A percentile compares a stretch with the other conserved stretches of the same genome.
phyloP scores from a whole-genome alignment of 2,113 vertebrate genomes.

The Herpetotheres cachinnans region DNA sequence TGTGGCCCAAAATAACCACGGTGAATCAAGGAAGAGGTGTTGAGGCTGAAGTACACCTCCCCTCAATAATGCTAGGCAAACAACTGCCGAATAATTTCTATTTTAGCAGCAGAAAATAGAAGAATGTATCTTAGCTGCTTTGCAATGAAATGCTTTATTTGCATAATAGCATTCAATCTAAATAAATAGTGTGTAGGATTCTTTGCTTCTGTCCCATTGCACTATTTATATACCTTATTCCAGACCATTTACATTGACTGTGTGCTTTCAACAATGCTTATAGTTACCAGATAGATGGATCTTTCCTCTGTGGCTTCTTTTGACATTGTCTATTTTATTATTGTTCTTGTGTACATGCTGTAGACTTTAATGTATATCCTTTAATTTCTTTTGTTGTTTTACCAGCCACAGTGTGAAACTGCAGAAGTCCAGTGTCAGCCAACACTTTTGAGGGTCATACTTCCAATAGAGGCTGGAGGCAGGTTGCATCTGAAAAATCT shows the following conservation, averaged over 20 bases:
- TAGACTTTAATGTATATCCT: background rate
- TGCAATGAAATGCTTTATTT: background rate
- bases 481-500: background rate
- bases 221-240: background rate
- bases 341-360: background rate
- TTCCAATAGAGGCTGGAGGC: background rate
- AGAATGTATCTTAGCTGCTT: background rate
- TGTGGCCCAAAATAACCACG: background rate
- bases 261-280: background rate
- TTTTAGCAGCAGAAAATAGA: background rate
- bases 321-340: background rate
- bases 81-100: background rate
- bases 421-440: background rate
- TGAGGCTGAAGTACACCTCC: background rate
- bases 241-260: background rate
- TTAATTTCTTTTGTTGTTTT: background rate
- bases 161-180: background rate
- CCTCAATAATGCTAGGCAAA: background rate
- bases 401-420: background rate
- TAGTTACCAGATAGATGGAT: background rate
- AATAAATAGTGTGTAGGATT: background rate
- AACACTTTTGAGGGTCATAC: background rate
- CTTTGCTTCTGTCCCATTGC: background rate
- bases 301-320: background rate
- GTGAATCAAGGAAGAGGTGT: background rate